phyloP scores from a whole-genome alignment of 2,888 invertebrate genomes.

The Drosophila infuscata region DNA sequence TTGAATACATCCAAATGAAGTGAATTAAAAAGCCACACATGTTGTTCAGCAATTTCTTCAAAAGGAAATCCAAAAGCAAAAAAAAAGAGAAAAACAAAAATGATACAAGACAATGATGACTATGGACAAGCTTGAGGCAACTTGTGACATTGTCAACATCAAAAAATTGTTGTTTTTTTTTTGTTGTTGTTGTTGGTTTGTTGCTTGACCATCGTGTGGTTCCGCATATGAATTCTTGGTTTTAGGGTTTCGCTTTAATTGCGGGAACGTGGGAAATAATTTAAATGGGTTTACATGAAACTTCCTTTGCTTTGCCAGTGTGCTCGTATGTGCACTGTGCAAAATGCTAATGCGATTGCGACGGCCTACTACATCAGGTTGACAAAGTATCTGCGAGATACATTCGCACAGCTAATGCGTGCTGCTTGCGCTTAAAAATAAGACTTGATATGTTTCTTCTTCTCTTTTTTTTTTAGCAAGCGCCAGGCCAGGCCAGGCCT shows the following conservation, averaged over 20 bases:
- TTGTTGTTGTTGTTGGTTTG: not conserved
- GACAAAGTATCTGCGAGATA: constrained; percentile 52
- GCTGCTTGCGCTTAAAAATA: constrained; percentile 75
- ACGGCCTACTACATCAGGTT: constrained; percentile 31
- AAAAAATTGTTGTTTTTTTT: constrained; percentile 17
- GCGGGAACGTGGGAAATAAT: constrained; percentile 76
- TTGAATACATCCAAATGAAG: constrained; percentile 59
- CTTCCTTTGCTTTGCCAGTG: constrained; percentile 38
- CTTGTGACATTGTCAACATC: constrained; percentile 63
- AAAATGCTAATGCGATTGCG: constrained; percentile 42
- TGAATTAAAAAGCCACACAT: constrained; percentile 81
- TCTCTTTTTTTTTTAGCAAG: constrained; percentile 13
- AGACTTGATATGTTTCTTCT: constrained; percentile 36
- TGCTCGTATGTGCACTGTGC: constrained; percentile 23
- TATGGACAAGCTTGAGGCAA: constrained; percentile 43
- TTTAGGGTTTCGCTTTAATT: constrained; percentile 65
- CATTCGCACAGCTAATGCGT: constrained; percentile 60
- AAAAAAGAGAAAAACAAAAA: constrained; percentile 30
- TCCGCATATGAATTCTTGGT: constrained; percentile 31
- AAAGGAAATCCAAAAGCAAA: constrained; percentile 28
- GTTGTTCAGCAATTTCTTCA: constrained; percentile 62
- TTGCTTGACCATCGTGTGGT: constrained; percentile 26
- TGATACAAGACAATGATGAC: constrained; percentile 50
- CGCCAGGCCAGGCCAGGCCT: constrained; percentile 26
- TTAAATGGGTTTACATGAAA: constrained; percentile 66